Evolutionary conservation across 2,113 vertebrate species (phyloP), one percentile per base, ranked within the genome.

Genomic region (Cygnus atratus): DNA sequence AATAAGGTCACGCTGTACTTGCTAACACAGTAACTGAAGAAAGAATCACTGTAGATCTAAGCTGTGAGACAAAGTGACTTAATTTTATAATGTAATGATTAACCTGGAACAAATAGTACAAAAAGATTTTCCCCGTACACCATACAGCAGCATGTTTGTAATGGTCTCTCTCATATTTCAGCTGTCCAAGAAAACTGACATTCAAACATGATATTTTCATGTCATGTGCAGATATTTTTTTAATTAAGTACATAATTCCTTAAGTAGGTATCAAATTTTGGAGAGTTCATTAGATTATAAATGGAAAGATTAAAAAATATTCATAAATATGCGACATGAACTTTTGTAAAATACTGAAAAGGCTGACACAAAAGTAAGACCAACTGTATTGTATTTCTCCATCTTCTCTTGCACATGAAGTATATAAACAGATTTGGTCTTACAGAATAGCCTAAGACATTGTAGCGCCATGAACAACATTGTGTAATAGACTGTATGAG

Each of bases 21-120:
- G 17, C 55, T 77, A 95, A 92, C 59, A 83, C 5, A 88, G 50
- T 52, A 79, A 68, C 28, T 55, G 76, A 78, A 54, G n/a, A 74
- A 73, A 90, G 43, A 81, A 88, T 44, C 70, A 66, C 11, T 66
- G 70, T 50, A 79, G 59, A 58, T 59, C n/a, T 83, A 92, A 88
- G 65, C 16, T 63, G 26, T 35, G 48, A 94, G 55, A 52, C 22
- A 66, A 88, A 93, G 48, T n/a, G 24, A 66, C 52, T 89, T 83
- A 48, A 91, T 95, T 92, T 78, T 67, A 44, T 90, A 71, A 91
- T 25, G 25, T 70, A 92, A 62, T 11, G 0, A 78, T 83, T 94
- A 94, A 91, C n/a, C 29, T 89, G 48, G 44, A 92, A 82, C 62
- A 87, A 90, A 92, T 82, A 76, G 4, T 61, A 50, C 16, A 83